Base-by-base conservation (phyloP, 2,797 vertebrate genomes). In the Squalus acanthias region DNA sequence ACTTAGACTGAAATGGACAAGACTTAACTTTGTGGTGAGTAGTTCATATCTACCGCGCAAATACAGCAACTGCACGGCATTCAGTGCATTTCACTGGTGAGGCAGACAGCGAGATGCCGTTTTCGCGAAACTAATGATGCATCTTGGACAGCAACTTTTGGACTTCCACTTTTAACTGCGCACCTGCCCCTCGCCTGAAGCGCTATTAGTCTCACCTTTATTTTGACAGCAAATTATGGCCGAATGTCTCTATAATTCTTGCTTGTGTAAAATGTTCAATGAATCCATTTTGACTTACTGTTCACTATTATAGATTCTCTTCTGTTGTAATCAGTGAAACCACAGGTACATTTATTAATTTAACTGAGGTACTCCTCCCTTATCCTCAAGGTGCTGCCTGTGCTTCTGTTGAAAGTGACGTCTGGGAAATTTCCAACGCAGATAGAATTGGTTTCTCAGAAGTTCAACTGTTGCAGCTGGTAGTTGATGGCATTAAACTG, bases 401-500 rank as follows among this genome's bases (percentile, higher is more conserved):
- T 94, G 29, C 69, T 60, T 95, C 95, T 1, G 33, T 22, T 0
- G 97, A 46, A 57, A 85, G 91, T 24, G 72, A 96, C 10, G 70
- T 97, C 95, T 97, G 96, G 69, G 96, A 96, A 33, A 97, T 98
- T 95, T 97, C 97, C 96, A 98, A 98, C 39, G 74, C 57, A 17
- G 96, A 96, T 7, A 98, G 97, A 87, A 98, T 98, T 2, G 98
- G 98, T 65, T 95, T 96, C 67, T 97, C 95, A 4, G 98, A 98
- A 96, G 98, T 98, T 65, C 96, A 53, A 8, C 96, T 98, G 89
- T 97, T 97, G 0, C 98, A 98, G 97, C 96, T 98, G 89, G 97
- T 98, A 96, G 97, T 98, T 96, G 98, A 98, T 3, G 98, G 97
- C 0, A 97, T 98, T 96, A 98, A 98, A 85, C 97, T 98, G 91